phyloP scores from a whole-genome alignment of 2,113 vertebrate species.

The Pagrus major region DNA sequence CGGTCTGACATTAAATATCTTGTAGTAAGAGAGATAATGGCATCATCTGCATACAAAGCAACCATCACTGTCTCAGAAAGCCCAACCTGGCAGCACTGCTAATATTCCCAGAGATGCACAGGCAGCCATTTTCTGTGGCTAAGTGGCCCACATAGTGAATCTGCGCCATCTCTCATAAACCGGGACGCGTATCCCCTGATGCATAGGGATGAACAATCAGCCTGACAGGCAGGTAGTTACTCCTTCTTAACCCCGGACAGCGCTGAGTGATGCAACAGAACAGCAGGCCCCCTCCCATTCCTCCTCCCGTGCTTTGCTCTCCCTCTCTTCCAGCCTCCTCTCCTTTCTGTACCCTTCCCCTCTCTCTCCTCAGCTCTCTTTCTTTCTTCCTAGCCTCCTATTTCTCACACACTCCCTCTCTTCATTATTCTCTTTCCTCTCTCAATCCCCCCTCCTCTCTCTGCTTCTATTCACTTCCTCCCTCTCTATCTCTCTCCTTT shows the following conservation, averaged over 20 bases:
- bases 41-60: constrained; percentile 55
- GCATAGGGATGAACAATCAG: constrained; percentile 82
- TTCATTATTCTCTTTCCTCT: constrained; percentile 55
- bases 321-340: constrained; percentile 9
- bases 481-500: constrained; percentile 41
- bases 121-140: constrained; percentile 68
- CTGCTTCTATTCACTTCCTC: constrained; percentile 30
- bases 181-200: constrained; percentile 74
- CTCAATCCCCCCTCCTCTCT: constrained; percentile 11
- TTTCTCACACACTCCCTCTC: constrained; percentile 34
- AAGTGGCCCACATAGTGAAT: constrained; percentile 73
- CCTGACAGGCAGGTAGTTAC: constrained; percentile 84
- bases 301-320: background rate
- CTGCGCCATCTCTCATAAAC: constrained; percentile 75
- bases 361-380: constrained; percentile 8
- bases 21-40: constrained; percentile 9
- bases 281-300: constrained; percentile 44
- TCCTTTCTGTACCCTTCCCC: constrained; percentile 13
- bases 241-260: constrained; percentile 81
- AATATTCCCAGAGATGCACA: constrained; percentile 35
- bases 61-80: constrained; percentile 6
- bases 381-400: constrained; percentile 31
- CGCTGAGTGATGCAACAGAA: constrained; percentile 76
- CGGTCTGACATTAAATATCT: background rate
- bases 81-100: constrained; percentile 29